Conservation (phyloP, 1,140 invertebrate species). For the Stegodyphus mimosarum region DNA sequence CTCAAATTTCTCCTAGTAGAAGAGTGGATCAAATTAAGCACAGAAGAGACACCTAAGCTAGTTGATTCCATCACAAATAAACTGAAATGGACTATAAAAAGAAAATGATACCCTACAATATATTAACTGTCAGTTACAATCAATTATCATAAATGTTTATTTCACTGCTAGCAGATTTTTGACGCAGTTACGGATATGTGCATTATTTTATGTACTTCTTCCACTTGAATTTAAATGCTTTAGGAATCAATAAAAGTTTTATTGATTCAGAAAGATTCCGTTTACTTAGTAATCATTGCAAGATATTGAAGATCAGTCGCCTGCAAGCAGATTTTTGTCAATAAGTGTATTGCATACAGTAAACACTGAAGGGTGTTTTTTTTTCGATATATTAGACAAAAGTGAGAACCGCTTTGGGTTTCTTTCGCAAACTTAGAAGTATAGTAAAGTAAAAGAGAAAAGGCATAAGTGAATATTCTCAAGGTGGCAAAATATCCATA, state of each 20-base stretch:
- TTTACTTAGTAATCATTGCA: neutral
- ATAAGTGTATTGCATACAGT: constrained; percentile 1
- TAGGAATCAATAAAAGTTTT: neutral
- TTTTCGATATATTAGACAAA: too few relatives aligned
- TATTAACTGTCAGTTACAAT: too few relatives aligned
- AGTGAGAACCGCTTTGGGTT: too few relatives aligned
- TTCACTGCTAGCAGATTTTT: neutral
- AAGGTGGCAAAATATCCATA: too few relatives aligned
- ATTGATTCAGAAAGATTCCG: neutral
- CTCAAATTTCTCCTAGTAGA: too few relatives aligned
- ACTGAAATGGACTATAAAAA: neutral
- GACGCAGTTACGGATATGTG: neutral
- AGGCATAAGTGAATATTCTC: too few relatives aligned
- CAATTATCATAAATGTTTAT: neutral
- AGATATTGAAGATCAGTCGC: neutral
- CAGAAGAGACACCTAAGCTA: neutral
- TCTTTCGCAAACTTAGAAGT: too few relatives aligned
- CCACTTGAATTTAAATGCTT: neutral
- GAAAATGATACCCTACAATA: too few relatives aligned
- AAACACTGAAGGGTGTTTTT: too few relatives aligned
- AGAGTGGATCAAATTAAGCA: neutral
- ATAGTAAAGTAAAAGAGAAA: too few relatives aligned
- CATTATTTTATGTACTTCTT: neutral
- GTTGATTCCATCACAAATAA: neutral
- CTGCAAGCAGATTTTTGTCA: neutral